phyloP scores from a whole-genome alignment of 1,140 invertebrate species.

The Psix sp. region DNA sequence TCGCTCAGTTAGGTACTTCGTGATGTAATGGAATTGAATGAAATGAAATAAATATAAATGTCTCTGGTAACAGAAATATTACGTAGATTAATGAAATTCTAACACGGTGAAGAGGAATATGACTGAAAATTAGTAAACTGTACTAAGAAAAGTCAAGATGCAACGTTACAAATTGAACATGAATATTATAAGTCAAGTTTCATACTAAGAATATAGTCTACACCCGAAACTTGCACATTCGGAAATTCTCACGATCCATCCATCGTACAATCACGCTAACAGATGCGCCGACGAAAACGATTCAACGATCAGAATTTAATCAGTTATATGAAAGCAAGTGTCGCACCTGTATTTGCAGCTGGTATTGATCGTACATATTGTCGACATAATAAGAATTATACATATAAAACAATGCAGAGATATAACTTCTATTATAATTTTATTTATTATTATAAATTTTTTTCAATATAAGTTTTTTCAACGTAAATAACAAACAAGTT shows the following conservation, averaged over 20 bases:
- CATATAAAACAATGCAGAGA: slow-evolving; percentile 21
- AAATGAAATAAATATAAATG: no score
- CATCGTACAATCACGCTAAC: slow-evolving; percentile 17
- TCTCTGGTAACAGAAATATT: no score
- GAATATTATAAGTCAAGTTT: slow-evolving; percentile 33
- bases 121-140: no score
- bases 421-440: slow-evolving; percentile 10
- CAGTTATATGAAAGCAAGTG: slow-evolving; percentile 26
- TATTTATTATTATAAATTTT: slow-evolving; percentile 25
- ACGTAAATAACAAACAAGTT: no score
- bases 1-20: no score
- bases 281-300: slow-evolving; percentile 23
- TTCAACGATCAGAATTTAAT: slow-evolving; percentile 38
- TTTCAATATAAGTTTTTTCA: slow-evolving; percentile 13
- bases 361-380: slow-evolving; percentile 34
- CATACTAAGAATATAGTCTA: slow-evolving; percentile 31
- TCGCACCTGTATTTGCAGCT: slow-evolving; percentile 41
- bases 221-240: slow-evolving; percentile 2
- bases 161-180: slow-evolving; percentile 29
- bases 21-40: no score
- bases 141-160: slow-evolving; percentile 12
- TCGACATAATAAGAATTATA: slow-evolving; percentile 25
- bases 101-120: no score
- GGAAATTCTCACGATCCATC: background rate
- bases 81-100: no score